A percentile compares a stretch with the other conserved stretches of the same genome.
phyloP scores from a whole-genome alignment of 2,113 vertebrate species.

The Equus przewalskii region DNA sequence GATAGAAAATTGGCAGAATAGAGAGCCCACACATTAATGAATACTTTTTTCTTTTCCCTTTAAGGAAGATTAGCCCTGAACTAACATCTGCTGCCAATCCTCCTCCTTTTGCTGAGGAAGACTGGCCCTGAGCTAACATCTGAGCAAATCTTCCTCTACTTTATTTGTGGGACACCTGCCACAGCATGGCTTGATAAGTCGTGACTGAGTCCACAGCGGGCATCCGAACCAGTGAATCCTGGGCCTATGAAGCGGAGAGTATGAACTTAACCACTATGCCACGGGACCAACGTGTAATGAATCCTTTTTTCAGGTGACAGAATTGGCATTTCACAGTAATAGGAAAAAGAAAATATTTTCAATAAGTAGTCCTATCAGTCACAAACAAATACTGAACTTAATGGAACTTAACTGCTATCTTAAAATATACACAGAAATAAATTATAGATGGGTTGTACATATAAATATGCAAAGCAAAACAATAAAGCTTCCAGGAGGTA shows the following conservation, averaged over 20 bases:
- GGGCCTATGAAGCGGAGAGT: no score
- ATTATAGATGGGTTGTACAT: background rate
- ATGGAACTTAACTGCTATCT: background rate
- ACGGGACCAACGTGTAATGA: background rate
- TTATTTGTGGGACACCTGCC: no score
- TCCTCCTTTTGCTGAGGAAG: no score
- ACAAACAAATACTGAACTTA: background rate
- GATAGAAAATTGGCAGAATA: background rate
- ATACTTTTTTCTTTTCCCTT: background rate
- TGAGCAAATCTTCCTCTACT: no score
- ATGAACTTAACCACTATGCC: no score
- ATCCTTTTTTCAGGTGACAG: background rate
- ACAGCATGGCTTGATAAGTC: no score
- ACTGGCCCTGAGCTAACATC: no score
- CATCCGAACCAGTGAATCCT: no score
- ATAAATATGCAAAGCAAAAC: background rate
- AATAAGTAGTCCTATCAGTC: background rate
- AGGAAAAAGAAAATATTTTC: background rate
- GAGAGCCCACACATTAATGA: background rate
- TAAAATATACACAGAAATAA: background rate
- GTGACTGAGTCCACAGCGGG: no score
- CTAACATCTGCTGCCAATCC: no score
- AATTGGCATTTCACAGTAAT: background rate
- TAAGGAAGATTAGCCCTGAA: no score
- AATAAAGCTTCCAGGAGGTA: background rate